Base-by-base conservation (phyloP, 2,888 invertebrate species). In the Parochlus steinenii region DNA sequence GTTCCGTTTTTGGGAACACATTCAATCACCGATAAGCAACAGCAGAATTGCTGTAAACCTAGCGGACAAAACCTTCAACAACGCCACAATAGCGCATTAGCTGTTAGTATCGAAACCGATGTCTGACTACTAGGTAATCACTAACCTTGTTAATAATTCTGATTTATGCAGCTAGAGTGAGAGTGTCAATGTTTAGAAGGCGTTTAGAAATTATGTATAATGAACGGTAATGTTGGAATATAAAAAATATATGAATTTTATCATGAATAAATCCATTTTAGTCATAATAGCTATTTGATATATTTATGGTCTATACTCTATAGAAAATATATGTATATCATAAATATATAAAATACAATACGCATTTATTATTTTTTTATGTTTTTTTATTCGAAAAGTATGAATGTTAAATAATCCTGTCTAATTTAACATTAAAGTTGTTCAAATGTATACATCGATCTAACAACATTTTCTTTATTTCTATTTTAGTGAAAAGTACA, bases 71-170 rank as follows among this genome's bases (percentile, higher is more conserved):
- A 72, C 63, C 74, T 74, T 58, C 72, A 75, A 54, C 68, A 74
- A 59, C 74, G 76, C 63, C 77, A 77, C 64, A 78, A 78, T 64
- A 78, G 76, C 66, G 72, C 79, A 58, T 76, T 81, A 60, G 75
- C 79, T 56, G 78, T 82, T 64, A 81, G 85, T 65, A 78, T 80
- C 64, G 87, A 89, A 70, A 89, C 87, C 67, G 87, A 89, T 69
- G 87, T 87, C 76, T 87, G 86, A 87, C 83, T 80, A 80, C 73
- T 71, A 71, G 81, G 85, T 85, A 61, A 66, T n/a, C n/a, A n/a
- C 68, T 38, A 28, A 29, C 18, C 18, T 32, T 40, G 18, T 39
- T 42, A 40, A 5, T 37, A 40, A 36, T 39, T 32, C 40, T n/a
- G n/a, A n/a, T n/a, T n/a, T n/a, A n/a, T n/a, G n/a, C n/a, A n/a